Evolutionary conservation across 1,140 invertebrate species (phyloP).

Genomic region (Oedothorax gibbosus): DNA sequence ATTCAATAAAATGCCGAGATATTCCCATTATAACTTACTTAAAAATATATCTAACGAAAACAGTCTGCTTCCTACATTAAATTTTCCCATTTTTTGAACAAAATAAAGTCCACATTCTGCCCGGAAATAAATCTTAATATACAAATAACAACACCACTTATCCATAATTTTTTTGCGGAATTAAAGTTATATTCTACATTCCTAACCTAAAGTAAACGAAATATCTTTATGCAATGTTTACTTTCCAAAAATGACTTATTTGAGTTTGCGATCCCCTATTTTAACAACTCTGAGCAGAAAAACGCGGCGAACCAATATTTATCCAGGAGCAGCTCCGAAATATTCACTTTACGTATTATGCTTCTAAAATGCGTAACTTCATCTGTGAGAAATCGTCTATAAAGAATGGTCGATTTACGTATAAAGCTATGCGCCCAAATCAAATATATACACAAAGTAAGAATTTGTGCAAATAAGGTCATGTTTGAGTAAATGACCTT

Average conservation of each 20-base stretch:
- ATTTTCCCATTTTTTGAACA: no score
- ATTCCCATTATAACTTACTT: no score
- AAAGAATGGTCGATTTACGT: slow-evolving; percentile 26
- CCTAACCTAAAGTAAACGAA: no score
- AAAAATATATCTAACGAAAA: no score
- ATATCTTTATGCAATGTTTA: slow-evolving; percentile 18
- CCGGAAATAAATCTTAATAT: no score
- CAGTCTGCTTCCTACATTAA: no score
- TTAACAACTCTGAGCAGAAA: slow-evolving; percentile 1
- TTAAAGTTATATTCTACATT: no score
- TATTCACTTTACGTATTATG: neutral
- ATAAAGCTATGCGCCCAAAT: neutral
- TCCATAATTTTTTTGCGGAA: no score
- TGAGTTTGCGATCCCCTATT: slow-evolving; percentile 2
- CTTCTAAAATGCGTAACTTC: neutral
- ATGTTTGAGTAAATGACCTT: neutral
- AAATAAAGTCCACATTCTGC: no score
- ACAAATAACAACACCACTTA: no score
- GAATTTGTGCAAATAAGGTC: no score
- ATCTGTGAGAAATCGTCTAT: neutral
- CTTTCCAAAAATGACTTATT: slow-evolving; percentile 28
- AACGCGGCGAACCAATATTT: slow-evolving; percentile 43
- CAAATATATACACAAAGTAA: neutral
- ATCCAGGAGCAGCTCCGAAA: neutral
- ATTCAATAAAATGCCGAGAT: no score